These are phyloP conservation scores for Thysanoteuthis rhombus DNA, from an alignment of 2,888 invertebrate species.

Conservation along the genomic window DNA sequence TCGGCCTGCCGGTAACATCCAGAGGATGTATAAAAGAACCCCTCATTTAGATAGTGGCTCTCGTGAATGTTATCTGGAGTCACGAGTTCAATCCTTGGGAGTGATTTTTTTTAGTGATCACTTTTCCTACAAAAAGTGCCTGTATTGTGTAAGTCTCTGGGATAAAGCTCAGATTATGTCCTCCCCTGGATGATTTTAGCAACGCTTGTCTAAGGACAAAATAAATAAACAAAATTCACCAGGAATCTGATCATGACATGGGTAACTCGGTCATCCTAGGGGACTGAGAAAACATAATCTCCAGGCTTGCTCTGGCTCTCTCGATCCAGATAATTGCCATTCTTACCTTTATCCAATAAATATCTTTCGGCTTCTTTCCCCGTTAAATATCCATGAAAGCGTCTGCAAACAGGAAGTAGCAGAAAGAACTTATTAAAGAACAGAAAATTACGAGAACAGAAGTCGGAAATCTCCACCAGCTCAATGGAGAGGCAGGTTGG, in stretches of 20 bases:
- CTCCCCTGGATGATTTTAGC: too few species aligned
- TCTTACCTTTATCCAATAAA: constrained; percentile 85
- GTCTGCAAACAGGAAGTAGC: constrained; percentile 48
- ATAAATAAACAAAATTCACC: constrained; percentile 34
- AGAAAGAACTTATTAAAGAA: not conserved
- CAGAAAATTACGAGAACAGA: not conserved
- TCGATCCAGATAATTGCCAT: constrained; percentile 95
- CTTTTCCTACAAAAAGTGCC: too few species aligned
- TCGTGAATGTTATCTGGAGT: too few species aligned
- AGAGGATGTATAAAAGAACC: too few species aligned
- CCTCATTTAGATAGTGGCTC: too few species aligned
- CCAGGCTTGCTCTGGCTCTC: constrained; percentile 97
- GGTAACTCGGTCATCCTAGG: constrained; percentile 93
- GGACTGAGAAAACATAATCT: constrained; percentile 93
- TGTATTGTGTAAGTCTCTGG: too few species aligned
- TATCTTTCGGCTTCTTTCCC: constrained; percentile 66
- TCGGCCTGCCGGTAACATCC: too few species aligned
- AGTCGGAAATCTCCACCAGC: too few species aligned
- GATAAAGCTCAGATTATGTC: too few species aligned
- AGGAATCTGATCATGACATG: constrained; percentile 94
- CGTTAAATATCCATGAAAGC: constrained; percentile 68
- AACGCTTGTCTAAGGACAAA: not conserved
- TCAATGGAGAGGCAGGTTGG: too few species aligned
- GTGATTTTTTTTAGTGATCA: too few species aligned
- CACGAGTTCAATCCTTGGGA: too few species aligned